Percentiles rank a stretch among this genome's conserved stretches.
Conservation (phyloP, 1,140 invertebrate species). For the Sarcophaga peregrina region DNA sequence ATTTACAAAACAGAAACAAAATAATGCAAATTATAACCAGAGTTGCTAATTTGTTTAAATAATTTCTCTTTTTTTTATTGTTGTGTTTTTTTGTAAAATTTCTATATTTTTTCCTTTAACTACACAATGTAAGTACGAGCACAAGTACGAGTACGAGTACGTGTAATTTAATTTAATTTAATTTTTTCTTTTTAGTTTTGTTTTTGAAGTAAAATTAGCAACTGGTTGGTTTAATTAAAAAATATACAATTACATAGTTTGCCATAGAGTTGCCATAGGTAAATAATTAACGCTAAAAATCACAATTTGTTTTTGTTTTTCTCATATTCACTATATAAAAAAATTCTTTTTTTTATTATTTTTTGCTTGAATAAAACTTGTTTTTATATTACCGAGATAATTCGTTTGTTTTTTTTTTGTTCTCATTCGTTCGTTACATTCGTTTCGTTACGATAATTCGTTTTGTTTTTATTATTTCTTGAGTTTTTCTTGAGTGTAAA, state of each 20-base stretch:
- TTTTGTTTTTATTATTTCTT: neutral
- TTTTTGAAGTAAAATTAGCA: neutral
- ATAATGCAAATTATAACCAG: constrained; percentile 7
- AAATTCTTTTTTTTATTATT: constrained; percentile 11
- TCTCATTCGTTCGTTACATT: constrained; percentile 27
- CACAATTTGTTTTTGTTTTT: constrained; percentile 36
- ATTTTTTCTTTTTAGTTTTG: neutral
- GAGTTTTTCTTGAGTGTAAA: constrained; percentile 32
- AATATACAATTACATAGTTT: neutral
- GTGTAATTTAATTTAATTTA: too few relatives aligned
- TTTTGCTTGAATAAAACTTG: constrained; percentile 7
- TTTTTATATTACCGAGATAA: neutral
- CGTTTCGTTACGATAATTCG: neutral
- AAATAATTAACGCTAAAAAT: constrained; percentile 42
- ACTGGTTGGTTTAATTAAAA: neutral
- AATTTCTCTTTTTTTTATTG: neutral
- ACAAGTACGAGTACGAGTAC: too few relatives aligned
- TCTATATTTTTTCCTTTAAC: neutral
- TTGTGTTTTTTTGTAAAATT: neutral
- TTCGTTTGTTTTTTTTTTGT: constrained; percentile 18
- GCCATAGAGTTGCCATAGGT: constrained; percentile 38
- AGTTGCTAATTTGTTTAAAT: neutral
- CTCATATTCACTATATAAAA: neutral
- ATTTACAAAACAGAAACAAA: neutral
- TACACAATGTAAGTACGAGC: neutral